These are phyloP conservation scores for Stichopus horrens DNA, from an alignment of 53 echinoderm and acorn worm species.

Conservation along the genomic window DNA sequence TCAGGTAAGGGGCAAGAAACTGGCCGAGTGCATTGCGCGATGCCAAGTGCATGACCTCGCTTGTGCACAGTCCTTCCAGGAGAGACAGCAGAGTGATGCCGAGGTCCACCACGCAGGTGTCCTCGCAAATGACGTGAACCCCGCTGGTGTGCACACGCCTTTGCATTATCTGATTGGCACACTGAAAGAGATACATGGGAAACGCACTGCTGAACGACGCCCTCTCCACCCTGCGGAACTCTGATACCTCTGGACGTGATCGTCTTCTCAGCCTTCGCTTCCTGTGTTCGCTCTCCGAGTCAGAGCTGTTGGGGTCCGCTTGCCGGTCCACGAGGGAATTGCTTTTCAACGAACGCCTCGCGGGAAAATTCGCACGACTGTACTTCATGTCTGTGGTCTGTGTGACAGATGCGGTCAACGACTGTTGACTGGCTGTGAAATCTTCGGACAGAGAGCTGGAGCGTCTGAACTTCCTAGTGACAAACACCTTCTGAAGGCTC, in stretches of 20 bases:
- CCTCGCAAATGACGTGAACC: slow-evolving; percentile 30
- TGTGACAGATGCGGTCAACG: slow-evolving; percentile 9
- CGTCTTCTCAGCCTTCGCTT: slow-evolving; percentile 26
- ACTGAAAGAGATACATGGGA: slow-evolving; percentile 56
- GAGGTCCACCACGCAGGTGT: slow-evolving; percentile 74
- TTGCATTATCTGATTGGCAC: slow-evolving; percentile 50
- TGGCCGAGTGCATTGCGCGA: slow-evolving; percentile 74
- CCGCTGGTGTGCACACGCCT: slow-evolving; percentile 50
- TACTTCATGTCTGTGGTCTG: neutral
- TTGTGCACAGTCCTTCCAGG: slow-evolving; percentile 80
- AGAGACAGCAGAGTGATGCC: slow-evolving; percentile 84
- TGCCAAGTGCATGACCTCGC: slow-evolving; percentile 82
- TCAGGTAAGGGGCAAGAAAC: slow-evolving; percentile 85
- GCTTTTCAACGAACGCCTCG: slow-evolving; percentile 7
- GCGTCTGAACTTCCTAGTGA: slow-evolving; percentile 43
- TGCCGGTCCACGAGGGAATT: neutral
- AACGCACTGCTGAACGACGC: slow-evolving; percentile 57
- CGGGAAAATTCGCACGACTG: neutral
- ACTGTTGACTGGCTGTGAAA: slow-evolving; percentile 28
- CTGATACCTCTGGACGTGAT: slow-evolving; percentile 4
- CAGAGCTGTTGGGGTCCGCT: slow-evolving; percentile 15
- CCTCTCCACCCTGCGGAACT: slow-evolving; percentile 18
- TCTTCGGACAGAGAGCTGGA: slow-evolving; percentile 55
- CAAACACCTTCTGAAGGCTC: slow-evolving; percentile 41
- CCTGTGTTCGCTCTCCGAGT: slow-evolving; percentile 43